Evolutionary conservation across 92 coral and sea anemone genomes (phyloP), one percentile per base, ranked within the genome.

Genomic region (Galaxea fascicularis): DNA sequence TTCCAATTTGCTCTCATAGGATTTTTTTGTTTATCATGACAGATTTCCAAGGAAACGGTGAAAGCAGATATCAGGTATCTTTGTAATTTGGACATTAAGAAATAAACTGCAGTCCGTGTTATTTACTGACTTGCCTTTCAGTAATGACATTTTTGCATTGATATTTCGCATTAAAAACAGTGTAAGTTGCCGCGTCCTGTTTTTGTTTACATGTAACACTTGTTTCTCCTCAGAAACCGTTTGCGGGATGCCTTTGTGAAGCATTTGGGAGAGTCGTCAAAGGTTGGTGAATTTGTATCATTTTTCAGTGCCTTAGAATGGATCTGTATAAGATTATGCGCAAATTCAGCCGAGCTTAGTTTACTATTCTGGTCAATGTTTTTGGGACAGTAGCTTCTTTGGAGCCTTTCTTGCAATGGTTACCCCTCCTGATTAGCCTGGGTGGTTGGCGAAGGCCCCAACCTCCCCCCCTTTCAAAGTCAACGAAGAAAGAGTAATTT

Each of bases 191-290:
- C 17, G 11, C 17, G 13, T 9, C 54, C 54, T 15, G 54, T 49
- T 62, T 8, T 41, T 10, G 20, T 21, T 39, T 4, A 10, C 0
- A 4, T 44, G 65, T 30, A 35, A 17, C 60, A 20, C 5, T 78
- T 11, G 66, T 60, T 49, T 51, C 63, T 25, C 46, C 65, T 10
- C 82, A 94, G 98, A 65, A 90, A 91, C n/a, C 91, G 98, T 31
- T 83, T 94, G 14, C 85, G 98, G 54, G 98, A 94, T 66, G 98
- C 98, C 9, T 94, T 94, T 71, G 92, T 89, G 4, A 89, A 91
- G 26, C 98, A 94, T 73, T 67, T 94, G 39, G 95, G 92, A 64
- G 95, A 94, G 56, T 91, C 95, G 8, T 86, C 95, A 59, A 94
- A 94, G 95, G 98, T 94, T 76, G 16, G 89, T 16, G 30, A 16